Percentiles rank a stretch among this genome's conserved stretches.
phyloP scores from a whole-genome alignment of 2,888 invertebrate species.

The Morpho achilles region DNA sequence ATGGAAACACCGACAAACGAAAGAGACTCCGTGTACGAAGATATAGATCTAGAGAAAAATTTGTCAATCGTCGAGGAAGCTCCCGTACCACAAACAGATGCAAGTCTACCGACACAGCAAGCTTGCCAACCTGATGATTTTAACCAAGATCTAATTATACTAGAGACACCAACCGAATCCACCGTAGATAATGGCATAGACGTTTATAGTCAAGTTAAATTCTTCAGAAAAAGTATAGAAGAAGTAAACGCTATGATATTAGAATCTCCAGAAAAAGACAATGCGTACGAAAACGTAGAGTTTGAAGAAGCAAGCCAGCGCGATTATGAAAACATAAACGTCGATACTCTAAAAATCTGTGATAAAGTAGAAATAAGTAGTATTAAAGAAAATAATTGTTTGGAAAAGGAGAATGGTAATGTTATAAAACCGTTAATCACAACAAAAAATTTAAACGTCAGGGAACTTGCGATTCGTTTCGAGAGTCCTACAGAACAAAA shows the following conservation, averaged over 20 bases:
- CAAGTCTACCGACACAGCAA: conserved; percentile 77
- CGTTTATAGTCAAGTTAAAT: conserved; percentile 88
- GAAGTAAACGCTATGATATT: conserved; percentile 83
- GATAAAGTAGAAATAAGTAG: conserved; percentile 49
- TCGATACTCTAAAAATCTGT: conserved; percentile 54
- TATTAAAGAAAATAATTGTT: conserved; percentile 30
- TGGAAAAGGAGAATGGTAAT: conserved; percentile 59
- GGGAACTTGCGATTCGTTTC: conserved; percentile 81
- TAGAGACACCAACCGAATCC: conserved; percentile 79
- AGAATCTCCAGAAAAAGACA: conserved; percentile 50
- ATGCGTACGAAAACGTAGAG: conserved; percentile 57
- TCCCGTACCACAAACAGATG: conserved; percentile 74
- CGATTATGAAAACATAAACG: conserved; percentile 63
- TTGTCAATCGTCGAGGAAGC: conserved; percentile 77
- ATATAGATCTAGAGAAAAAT: conserved; percentile 71
- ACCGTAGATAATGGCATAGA: conserved; percentile 60
- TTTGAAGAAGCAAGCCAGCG: conserved; percentile 43
- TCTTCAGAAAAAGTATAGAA: conserved; percentile 83
- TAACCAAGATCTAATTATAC: conserved; percentile 59
- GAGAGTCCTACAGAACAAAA: conserved; percentile 81
- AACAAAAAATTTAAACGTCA: conserved; percentile 72
- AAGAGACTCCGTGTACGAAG: conserved; percentile 79
- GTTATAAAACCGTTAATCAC: conserved; percentile 38
- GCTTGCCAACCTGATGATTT: conserved; percentile 73
- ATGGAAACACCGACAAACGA: conserved; percentile 61